phyloP scores from a whole-genome alignment of 2,888 invertebrate species.

The Phragmatobia fuliginosa region DNA sequence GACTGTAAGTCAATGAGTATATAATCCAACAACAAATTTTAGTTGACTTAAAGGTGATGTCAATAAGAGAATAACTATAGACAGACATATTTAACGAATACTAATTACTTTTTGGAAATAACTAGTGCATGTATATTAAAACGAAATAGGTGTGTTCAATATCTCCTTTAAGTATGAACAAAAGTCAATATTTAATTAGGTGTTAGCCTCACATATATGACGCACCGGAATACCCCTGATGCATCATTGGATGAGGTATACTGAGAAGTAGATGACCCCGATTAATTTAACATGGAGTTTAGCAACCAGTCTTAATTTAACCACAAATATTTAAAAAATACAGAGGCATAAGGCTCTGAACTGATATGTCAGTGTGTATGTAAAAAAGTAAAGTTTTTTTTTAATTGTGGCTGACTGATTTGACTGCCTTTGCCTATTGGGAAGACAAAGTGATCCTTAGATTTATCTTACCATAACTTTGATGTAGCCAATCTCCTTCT shows the following conservation, averaged over 20 bases:
- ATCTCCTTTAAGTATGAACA: neutral
- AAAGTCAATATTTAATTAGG: slow-evolving; percentile 6
- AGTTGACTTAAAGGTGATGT: too few relatives aligned
- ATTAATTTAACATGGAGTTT: neutral
- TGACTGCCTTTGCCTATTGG: too few relatives aligned
- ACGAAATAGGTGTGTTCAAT: neutral
- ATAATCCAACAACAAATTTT: too few relatives aligned
- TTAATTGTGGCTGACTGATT: too few relatives aligned
- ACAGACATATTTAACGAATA: neutral
- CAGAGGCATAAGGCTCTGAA: neutral
- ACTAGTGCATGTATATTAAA: neutral
- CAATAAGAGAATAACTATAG: too few relatives aligned
- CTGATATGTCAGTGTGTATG: too few relatives aligned
- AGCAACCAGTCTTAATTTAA: neutral
- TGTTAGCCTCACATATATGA: slow-evolving; percentile 3
- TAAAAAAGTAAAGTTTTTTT: too few relatives aligned
- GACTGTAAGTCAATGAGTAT: too few relatives aligned
- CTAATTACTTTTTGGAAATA: neutral
- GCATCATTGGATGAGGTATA: neutral
- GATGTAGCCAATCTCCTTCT: too few relatives aligned
- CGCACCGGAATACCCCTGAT: slow-evolving; percentile 9
- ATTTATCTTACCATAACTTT: too few relatives aligned
- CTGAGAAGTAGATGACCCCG: neutral
- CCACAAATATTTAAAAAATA: neutral
- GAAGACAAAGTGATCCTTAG: too few relatives aligned